These are phyloP conservation scores for Orientallactaga sibirica DNA, from an alignment of 2,797 vertebrate genomes.

Conservation along the genomic window DNA sequence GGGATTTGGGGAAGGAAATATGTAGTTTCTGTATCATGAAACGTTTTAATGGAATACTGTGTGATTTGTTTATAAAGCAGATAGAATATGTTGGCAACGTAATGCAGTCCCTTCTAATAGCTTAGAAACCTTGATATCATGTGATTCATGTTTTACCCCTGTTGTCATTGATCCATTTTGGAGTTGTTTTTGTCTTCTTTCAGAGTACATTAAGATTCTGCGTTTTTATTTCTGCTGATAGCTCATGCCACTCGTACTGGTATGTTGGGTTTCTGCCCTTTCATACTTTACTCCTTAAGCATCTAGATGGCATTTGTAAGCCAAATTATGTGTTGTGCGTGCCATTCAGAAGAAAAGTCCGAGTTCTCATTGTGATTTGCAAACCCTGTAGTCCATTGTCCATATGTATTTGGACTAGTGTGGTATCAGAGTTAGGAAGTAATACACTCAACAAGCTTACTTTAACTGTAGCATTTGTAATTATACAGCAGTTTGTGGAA, in stretches of 20 bases:
- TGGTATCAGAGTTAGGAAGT: not conserved
- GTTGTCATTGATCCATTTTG: not conserved
- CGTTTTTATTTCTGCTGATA: not conserved
- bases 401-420: not conserved
- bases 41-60: conserved; percentile 56
- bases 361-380: not conserved
- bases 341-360: not conserved
- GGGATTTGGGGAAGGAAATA: conserved; percentile 7
- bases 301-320: not conserved
- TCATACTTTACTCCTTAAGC: not conserved
- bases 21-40: conserved; percentile 28
- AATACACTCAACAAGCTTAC: not conserved
- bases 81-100: not conserved
- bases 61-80: not conserved
- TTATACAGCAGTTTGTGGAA: not conserved
- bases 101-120: not conserved
- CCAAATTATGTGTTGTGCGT: not conserved
- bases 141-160: not conserved
- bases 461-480: not conserved
- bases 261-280: not conserved
- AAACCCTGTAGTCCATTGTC: not conserved
- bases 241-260: not conserved
- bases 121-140: not conserved
- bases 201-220: not conserved
- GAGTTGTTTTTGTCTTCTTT: not conserved